Evolutionary conservation across 2,888 invertebrate genomes (phyloP).

Genomic region (Ophion ellenae): DNA sequence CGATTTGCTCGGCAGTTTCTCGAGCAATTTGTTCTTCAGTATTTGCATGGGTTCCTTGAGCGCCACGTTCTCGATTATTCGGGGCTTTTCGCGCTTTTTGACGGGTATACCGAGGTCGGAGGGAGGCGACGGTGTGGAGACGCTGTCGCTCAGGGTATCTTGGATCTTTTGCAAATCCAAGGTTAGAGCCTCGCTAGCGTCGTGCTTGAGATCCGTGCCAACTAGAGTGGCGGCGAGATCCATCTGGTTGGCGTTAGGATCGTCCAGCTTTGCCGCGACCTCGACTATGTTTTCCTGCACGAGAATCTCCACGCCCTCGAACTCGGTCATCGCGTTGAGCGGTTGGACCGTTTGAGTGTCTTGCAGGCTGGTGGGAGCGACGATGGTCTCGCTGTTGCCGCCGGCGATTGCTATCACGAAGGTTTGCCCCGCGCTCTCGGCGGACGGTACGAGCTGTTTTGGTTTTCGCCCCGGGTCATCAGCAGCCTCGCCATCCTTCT

Average conservation of each 20-base stretch:
- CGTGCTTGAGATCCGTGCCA: slow-evolving; percentile 41
- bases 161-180: slow-evolving; percentile 73
- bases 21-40: slow-evolving; percentile 78
- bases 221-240: slow-evolving; percentile 53
- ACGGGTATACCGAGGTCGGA: slow-evolving; percentile 77
- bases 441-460: not conserved
- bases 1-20: slow-evolving; percentile 75
- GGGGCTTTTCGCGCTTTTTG: slow-evolving; percentile 82
- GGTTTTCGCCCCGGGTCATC: slow-evolving; percentile 8
- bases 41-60: slow-evolving; percentile 81
- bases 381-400: slow-evolving; percentile 15
- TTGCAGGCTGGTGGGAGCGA: slow-evolving; percentile 26
- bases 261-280: slow-evolving; percentile 65
- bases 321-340: slow-evolving; percentile 68
- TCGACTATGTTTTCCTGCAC: slow-evolving; percentile 70
- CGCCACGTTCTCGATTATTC: slow-evolving; percentile 81
- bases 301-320: slow-evolving; percentile 73
- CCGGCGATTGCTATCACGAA: slow-evolving; percentile 15
- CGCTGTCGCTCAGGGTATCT: slow-evolving; percentile 69
- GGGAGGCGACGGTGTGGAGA: slow-evolving; percentile 71
- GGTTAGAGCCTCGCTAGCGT: slow-evolving; percentile 66
- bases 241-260: slow-evolving; percentile 40
- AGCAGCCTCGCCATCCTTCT: slow-evolving; percentile 34
- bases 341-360: slow-evolving; percentile 64
- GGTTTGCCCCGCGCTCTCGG: not conserved